These are phyloP conservation scores for Cyprinodon tularosa DNA, from an alignment of 2,113 vertebrate genomes.

Conservation along the genomic window DNA sequence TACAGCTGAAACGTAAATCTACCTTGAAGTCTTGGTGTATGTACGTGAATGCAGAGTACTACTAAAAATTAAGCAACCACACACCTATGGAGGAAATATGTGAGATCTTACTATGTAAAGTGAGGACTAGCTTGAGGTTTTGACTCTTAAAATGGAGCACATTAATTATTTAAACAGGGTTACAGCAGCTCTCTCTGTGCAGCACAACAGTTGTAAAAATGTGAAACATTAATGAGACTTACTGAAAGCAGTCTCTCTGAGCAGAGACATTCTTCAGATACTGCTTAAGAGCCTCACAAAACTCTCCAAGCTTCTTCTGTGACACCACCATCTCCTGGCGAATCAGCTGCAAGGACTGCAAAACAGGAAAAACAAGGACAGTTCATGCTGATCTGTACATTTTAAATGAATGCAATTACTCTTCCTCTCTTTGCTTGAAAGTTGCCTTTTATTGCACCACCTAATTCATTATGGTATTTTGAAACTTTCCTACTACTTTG, in stretches of 20 bases:
- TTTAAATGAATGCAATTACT: not conserved
- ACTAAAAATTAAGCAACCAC: not conserved
- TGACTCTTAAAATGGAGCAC: constrained; percentile 23
- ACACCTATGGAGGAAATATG: constrained; percentile 4
- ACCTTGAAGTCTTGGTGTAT: not conserved
- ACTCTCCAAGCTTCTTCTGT: constrained; percentile 91
- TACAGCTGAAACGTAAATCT: constrained; percentile 1
- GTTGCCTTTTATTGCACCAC: not conserved
- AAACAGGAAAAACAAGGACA: constrained; percentile 3
- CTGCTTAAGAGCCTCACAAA: constrained; percentile 91
- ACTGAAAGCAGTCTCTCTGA: constrained; percentile 93
- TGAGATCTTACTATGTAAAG: constrained; percentile 11
- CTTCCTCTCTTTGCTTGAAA: not conserved
- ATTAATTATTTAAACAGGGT: constrained; percentile 50
- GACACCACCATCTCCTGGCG: constrained; percentile 92
- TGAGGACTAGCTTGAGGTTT: constrained; percentile 19
- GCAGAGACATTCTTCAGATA: constrained; percentile 91
- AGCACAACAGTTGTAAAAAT: constrained; percentile 5
- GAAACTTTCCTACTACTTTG: too few species aligned
- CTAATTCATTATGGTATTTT: too few species aligned
- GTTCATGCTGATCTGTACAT: not conserved
- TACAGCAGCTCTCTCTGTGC: constrained; percentile 1
- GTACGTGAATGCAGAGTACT: not conserved
- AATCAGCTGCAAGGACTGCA: constrained; percentile 90
- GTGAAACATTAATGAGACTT: constrained; percentile 67